A percentile compares a stretch with the other conserved stretches of the same genome.
These are phyloP conservation scores for Cnemophilus loriae DNA, from an alignment of 2,113 vertebrate genomes.

Conservation along the genomic window DNA sequence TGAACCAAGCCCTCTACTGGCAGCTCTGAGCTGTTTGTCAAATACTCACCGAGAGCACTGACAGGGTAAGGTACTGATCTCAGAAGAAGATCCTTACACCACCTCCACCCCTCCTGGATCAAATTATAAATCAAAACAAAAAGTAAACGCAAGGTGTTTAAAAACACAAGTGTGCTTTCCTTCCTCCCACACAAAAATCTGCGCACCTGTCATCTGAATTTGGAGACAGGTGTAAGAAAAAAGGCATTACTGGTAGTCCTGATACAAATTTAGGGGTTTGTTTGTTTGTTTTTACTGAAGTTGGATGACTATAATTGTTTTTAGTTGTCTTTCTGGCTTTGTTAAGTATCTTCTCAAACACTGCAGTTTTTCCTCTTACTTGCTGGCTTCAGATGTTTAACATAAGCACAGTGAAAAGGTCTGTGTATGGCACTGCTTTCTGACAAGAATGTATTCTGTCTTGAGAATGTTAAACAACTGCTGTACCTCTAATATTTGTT, in stretches of 20 bases:
- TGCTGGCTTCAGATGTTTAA: not conserved
- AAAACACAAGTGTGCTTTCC: not conserved
- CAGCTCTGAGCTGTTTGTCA: not conserved
- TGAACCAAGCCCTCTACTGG: constrained; percentile 33
- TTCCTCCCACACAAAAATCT: not conserved
- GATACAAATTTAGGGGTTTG: not conserved
- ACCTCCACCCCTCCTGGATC: too few species aligned
- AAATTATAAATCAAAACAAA: not conserved
- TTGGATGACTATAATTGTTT: not conserved
- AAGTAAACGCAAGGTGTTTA: not conserved
- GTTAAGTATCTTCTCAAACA: not conserved
- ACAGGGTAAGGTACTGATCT: not conserved
- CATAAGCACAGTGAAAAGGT: not conserved
- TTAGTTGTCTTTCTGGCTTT: not conserved
- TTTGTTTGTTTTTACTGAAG: not conserved
- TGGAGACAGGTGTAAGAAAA: not conserved
- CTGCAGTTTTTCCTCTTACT: not conserved
- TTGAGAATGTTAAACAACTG: not conserved
- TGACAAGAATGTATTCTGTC: not conserved
- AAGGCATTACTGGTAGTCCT: not conserved
- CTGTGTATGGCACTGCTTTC: not conserved
- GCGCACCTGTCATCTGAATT: not conserved
- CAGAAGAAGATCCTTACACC: not conserved
- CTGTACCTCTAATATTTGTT: not conserved
- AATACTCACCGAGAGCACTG: not conserved